Evolutionary conservation across 2,113 vertebrate species (phyloP).

Genomic region (Anarhynchus alexandrinus): DNA sequence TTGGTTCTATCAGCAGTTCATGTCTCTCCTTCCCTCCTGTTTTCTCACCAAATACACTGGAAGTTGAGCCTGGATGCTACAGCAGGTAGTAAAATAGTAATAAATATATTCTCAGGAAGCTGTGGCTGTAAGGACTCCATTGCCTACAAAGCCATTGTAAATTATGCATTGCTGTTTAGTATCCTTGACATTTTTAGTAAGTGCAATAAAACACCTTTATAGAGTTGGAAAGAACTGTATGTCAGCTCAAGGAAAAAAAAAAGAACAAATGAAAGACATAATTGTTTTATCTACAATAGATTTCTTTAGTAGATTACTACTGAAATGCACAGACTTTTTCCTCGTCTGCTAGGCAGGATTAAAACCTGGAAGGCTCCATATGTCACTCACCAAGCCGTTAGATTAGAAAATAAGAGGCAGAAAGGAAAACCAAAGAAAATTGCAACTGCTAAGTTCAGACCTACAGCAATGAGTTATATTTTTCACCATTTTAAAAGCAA

Average conservation of each 20-base stretch:
- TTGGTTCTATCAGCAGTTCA: background rate
- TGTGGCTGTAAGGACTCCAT: conserved; percentile 47
- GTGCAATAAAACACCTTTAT: conserved; percentile 64
- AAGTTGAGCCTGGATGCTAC: conserved; percentile 20
- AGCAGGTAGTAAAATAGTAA: conserved; percentile 51
- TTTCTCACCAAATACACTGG: conserved; percentile 12
- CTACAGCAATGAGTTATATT: background rate
- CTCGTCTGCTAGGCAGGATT: background rate
- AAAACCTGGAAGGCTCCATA: conserved; percentile 37
- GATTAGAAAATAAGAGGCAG: conserved; percentile 16
- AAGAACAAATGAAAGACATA: conserved; percentile 53
- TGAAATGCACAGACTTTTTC: conserved; percentile 15
- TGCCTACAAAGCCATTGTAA: conserved; percentile 54
- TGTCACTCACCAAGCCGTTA: conserved; percentile 18
- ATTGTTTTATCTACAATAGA: conserved; percentile 65
- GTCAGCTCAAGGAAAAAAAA: conserved; percentile 40
- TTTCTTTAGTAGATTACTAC: conserved; percentile 49
- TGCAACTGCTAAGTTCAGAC: background rate
- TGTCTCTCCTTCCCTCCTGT: background rate
- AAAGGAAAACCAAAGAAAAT: conserved; percentile 21
- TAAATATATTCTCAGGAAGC: conserved; percentile 58
- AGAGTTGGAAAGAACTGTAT: conserved; percentile 51
- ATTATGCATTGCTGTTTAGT: conserved; percentile 68
- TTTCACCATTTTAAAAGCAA: background rate
- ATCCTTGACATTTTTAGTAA: conserved; percentile 67